Evolutionary conservation across 2,888 invertebrate genomes (phyloP), one percentile per base, ranked within the genome.

Genomic region (Lasiommata megera): DNA sequence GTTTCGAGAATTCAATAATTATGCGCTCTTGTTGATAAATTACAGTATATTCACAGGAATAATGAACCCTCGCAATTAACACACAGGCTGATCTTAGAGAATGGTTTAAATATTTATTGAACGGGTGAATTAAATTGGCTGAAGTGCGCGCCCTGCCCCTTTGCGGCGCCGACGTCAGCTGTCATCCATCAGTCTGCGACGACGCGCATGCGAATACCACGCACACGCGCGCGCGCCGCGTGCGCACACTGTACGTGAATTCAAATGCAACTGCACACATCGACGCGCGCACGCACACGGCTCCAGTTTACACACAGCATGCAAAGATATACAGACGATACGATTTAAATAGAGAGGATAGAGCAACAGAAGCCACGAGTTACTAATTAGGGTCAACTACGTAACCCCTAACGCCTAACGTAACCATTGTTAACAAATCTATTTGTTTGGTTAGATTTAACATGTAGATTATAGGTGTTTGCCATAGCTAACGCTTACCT

Each of bases 101-200:
- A 11, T 29, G 40, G 11, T 40, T 11, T 7, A 29, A 18, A 16
- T 40, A 23, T 40, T 29, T 16, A 6, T 11, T 16, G 18, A 11
- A 16, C 7, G 16, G 14, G 14, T 38, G 23, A 47, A 34, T 17
- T 37, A 31, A 34, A 36, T 14, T 31, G 9, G 36, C 6, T 17
- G 6, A 7, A 28, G 17, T 47, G 36, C 48, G 58, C 56, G 48
- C 14, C 65, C 65, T 65, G 63, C 16, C 43, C 51, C 56, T 63
- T 63, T 65, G 78, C 75, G 80, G 77, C 79, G 79, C 81, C 80
- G 79, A 74, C 86, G 88, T 91, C 91, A 89, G 74, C 87, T 88
- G 91, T 90, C 91, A 89, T 82, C 87, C 91, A 88, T 91, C 91
- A 89, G 88, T 90, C 91, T 76, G 84, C 75, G 81, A 80, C 82